These are phyloP conservation scores for Achatina immaculata DNA, from an alignment of 1,140 invertebrate genomes.

Conservation along the genomic window DNA sequence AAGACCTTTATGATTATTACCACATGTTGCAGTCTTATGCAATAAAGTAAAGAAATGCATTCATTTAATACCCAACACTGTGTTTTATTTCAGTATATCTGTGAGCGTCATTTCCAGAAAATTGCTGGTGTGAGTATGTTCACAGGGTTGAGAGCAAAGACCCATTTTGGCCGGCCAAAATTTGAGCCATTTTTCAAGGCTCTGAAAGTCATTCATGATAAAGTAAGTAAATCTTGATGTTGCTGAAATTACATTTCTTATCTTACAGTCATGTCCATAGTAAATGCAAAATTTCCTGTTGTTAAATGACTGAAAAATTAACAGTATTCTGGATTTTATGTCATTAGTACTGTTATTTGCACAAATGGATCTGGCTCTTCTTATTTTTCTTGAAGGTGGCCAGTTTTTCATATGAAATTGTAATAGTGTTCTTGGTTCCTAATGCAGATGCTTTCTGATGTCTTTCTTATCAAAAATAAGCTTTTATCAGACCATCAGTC, in stretches of 20 bases:
- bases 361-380: too few species aligned
- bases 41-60: background rate
- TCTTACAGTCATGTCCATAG: background rate
- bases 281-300: constrained; percentile 14
- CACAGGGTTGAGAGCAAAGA: constrained; percentile 95
- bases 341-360: too few species aligned
- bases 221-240: constrained; percentile 47
- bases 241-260: background rate
- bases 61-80: background rate
- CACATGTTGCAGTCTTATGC: background rate
- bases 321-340: too few species aligned
- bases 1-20: background rate
- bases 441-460: too few species aligned
- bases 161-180: constrained; percentile 95
- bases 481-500: too few species aligned
- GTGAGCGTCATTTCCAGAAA: constrained; percentile 98
- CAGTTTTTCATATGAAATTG: too few species aligned
- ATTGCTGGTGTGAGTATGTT: constrained; percentile 96
- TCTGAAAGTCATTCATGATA: constrained; percentile 92
- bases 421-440: too few species aligned
- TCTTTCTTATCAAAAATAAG: too few species aligned
- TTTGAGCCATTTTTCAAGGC: constrained; percentile 98
- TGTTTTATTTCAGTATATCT: constrained; percentile 92
- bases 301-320: constrained; percentile 9
- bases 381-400: too few species aligned